Conservation (phyloP, 2,113 vertebrate genomes). For the Anhinga anhinga region DNA sequence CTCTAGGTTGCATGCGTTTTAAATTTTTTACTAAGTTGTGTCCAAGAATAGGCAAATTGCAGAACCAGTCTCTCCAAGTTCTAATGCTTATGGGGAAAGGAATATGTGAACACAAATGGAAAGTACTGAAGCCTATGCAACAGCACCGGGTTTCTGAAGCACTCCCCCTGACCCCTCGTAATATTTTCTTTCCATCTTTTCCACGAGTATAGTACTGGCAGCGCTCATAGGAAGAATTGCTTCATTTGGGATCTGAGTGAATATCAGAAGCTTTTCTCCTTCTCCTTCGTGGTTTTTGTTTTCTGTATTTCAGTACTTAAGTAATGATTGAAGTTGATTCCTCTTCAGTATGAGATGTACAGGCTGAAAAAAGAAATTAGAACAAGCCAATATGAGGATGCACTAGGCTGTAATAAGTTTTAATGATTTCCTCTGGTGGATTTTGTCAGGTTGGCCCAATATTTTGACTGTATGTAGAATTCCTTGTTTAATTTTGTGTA, state of each 20-base stretch:
- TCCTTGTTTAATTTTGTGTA: background rate
- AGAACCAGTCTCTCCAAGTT: background rate
- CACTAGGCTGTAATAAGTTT: background rate
- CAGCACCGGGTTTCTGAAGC: background rate
- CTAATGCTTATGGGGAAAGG: background rate
- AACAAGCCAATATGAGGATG: background rate
- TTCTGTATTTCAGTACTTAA: background rate
- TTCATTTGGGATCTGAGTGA: background rate
- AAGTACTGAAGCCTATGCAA: background rate
- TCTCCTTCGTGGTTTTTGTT: background rate
- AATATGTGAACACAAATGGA: background rate
- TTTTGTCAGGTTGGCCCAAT: background rate
- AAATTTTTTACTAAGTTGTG: background rate
- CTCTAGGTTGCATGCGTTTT: background rate
- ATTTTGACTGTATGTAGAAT: background rate
- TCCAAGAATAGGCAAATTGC: background rate
- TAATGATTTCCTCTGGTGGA: background rate
- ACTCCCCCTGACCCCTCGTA: background rate
- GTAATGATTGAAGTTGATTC: background rate
- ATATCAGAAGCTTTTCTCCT: background rate
- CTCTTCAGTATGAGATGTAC: background rate
- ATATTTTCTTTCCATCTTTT: conserved; percentile 15
- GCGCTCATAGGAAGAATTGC: background rate
- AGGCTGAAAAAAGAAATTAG: background rate
- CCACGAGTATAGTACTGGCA: background rate